Base-by-base conservation (phyloP, 2,113 vertebrate genomes). In the Nesogale talazaci region DNA sequence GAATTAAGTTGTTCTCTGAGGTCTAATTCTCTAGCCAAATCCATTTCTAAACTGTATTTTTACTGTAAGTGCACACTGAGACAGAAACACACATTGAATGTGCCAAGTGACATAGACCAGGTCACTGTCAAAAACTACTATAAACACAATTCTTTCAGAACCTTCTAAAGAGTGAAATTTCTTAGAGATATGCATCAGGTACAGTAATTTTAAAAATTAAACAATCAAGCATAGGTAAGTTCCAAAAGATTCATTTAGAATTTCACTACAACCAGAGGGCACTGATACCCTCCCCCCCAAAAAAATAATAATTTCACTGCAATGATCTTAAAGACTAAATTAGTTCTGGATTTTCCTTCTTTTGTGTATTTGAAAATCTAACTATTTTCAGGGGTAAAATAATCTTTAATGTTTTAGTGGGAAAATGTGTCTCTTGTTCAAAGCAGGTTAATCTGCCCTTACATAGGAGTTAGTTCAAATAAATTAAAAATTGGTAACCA, bases 21-120 rank as follows among this genome's bases (percentile, higher is more conserved):
- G 16, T 96, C 93, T 93, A 88, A 97, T 97, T 97, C 90, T 96
- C 93, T 97, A 98, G 94, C 94, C 96, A 97, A 97, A 98, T 95
- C 0, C 87, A 97, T 97, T 96, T 97, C 94, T 93, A 95, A 57
- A 94, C 92, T 97, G 76, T 95, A 97, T 96, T 97, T 94, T 12
- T 52, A 52, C 46, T 94, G 81, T 74, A 96, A 75, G 25, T 61
- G 0, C 59, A 91, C 11, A 93, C 65, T 95, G 96, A 96, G 96
- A 95, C 97, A 93, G 89, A 97, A 93, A 94, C 94, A 88, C 90
- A 92, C 82, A 96, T 89, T 95, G 88, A 94, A 96, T 97, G 83
- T 95, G 88, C 97, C 96, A 91, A 16, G 52, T 96, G 96, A 96
- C 90, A 75, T 10, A 8, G 9, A 52, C 46, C 46, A 52, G 46